phyloP scores from a whole-genome alignment of 2,113 vertebrate species.

The Rhodinocichla rosea region DNA sequence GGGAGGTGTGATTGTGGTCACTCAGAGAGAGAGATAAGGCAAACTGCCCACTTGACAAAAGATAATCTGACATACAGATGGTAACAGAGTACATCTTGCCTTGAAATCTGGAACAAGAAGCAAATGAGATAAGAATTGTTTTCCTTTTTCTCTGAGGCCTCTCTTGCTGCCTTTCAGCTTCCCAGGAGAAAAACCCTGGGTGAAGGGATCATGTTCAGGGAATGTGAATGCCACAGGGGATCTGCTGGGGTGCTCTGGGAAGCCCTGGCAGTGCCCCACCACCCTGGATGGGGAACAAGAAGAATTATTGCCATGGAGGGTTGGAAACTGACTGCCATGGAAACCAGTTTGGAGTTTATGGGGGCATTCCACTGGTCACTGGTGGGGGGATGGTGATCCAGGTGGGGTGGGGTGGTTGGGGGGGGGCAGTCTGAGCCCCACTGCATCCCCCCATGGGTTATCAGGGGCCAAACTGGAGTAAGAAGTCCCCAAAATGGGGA shows the following conservation, averaged over 20 bases:
- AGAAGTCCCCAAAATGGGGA: neutral
- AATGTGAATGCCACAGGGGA: neutral
- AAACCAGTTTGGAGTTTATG: neutral
- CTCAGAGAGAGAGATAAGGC: no score
- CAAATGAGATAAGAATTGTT: no score
- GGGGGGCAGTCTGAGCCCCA: fast-evolving
- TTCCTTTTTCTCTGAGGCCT: no score
- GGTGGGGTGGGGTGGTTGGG: neutral
- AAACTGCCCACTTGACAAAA: no score
- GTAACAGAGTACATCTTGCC: no score
- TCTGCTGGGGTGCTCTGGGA: neutral
- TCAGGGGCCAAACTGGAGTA: neutral
- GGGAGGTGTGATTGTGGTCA: no score
- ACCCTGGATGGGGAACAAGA: neutral
- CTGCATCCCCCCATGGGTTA: neutral
- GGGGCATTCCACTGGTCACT: neutral
- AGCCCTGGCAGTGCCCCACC: neutral
- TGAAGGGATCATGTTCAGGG: no score
- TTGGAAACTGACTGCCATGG: neutral
- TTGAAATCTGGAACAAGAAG: no score
- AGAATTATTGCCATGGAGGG: neutral
- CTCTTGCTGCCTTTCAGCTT: no score
- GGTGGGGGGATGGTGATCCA: no score
- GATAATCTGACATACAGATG: no score
- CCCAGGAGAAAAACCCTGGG: no score